Base-by-base conservation (phyloP, 2,888 invertebrate species). In the Calameuta pallipes region DNA sequence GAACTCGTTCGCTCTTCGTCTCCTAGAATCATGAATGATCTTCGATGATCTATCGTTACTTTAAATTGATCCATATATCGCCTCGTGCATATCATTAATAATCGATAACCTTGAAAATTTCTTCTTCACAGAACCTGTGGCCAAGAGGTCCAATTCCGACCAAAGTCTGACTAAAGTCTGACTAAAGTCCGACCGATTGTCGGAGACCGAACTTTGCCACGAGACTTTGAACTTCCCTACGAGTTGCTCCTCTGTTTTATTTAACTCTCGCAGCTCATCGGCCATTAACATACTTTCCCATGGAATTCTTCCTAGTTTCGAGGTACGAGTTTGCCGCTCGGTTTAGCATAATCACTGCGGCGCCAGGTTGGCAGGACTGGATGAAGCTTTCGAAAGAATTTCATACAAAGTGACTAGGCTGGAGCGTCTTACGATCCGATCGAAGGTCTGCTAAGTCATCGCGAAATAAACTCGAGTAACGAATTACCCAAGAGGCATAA, bases 231-330 rank as follows among this genome's bases (percentile, higher is more conserved):
- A 90, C 90, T 89, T 90, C 85, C 85, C 84, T 83, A 86, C 85
- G 87, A 86, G 79, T 76, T 80, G 79, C 79, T 80, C 76, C 75
- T 77, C 83, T 80, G 87, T 88, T 90, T 90, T 89, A 90, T 90
- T 89, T 89, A 87, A 86, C 85, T 86, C 85, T 83, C 78, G 23
- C 56, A 23, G 56, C 56, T 56, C 56, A 56, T 82, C 86, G 85
- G 87, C 88, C 87, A 90, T 91, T 91, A 91, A 89, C 90, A 90
- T 91, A 91, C 87, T 90, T 90, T 82, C 86, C 82, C 78, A 74
- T 82, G 80, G 82, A 81, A 86, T 88, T 88, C 88, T 88, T 87
- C 80, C 83, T 78, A 85, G 86, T 86, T 86, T 81, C 80, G 80
- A 68, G 77, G 56, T 9, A 56, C 76, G 79, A 82, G 79, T 83